These are phyloP conservation scores for Ptychoptera albimana DNA, from an alignment of 2,888 invertebrate genomes.

Conservation along the genomic window DNA sequence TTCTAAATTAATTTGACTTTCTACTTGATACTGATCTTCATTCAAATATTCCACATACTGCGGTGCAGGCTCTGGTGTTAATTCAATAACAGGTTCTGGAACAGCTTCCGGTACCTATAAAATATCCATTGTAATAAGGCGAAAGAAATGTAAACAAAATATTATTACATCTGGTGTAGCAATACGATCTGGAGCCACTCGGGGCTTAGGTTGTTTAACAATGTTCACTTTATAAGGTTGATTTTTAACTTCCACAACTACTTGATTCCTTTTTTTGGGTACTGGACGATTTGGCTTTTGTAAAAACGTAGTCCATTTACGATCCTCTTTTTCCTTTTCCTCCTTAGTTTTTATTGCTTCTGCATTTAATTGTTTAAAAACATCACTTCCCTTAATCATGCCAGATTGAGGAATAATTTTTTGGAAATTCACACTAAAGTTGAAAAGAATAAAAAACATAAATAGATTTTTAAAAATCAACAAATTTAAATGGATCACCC, in stretches of 20 bases:
- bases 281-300: slow-evolving; percentile 56
- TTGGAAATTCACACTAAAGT: slow-evolving; percentile 49
- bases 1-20: neutral
- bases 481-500: slow-evolving; percentile 32
- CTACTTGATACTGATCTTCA: slow-evolving; percentile 9
- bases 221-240: slow-evolving; percentile 38
- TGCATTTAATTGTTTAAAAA: slow-evolving; percentile 44
- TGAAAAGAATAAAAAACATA: neutral
- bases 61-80: slow-evolving; percentile 1
- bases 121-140: no score
- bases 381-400: slow-evolving; percentile 49
- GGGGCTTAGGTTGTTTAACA: slow-evolving; percentile 34
- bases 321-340: slow-evolving; percentile 37
- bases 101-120: no score
- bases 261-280: slow-evolving; percentile 31
- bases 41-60: slow-evolving; percentile 2
- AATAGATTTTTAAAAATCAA: slow-evolving; percentile 7
- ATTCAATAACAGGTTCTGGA: slow-evolving; percentile 2
- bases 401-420: slow-evolving; percentile 48
- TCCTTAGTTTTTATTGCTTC: slow-evolving; percentile 34
- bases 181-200: slow-evolving; percentile 13
- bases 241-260: slow-evolving; percentile 20
- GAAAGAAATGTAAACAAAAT: neutral
- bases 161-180: slow-evolving; percentile 14
- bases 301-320: slow-evolving; percentile 58